phyloP scores from a whole-genome alignment of 2,888 invertebrate species.

The Cantharis rufa region DNA sequence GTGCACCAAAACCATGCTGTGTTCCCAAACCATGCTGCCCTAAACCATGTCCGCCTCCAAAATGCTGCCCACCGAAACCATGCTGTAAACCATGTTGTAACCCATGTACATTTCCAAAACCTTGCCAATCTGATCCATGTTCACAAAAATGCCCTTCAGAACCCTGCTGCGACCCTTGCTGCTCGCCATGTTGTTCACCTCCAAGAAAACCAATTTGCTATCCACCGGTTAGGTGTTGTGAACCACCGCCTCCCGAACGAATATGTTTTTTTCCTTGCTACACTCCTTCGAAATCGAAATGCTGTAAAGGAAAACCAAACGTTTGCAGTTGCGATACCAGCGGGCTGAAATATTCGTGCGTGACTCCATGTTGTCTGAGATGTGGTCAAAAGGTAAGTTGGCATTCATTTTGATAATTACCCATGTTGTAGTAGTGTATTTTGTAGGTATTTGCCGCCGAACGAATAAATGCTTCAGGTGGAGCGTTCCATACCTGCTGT shows the following conservation, averaged over 20 bases:
- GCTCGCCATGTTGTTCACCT: constrained; percentile 7
- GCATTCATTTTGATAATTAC: not conserved
- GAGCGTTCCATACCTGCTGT: constrained; percentile 58
- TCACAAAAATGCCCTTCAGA: not conserved
- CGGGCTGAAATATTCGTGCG: constrained; percentile 24
- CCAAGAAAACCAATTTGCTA: constrained; percentile 30
- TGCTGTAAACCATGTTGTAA: constrained; percentile 21
- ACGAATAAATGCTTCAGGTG: constrained; percentile 53
- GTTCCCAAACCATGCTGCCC: not conserved
- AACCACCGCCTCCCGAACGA: constrained; percentile 38
- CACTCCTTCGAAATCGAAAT: constrained; percentile 33
- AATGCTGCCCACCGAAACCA: constrained; percentile 22
- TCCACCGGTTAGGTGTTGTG: constrained; percentile 47
- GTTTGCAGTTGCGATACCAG: constrained; percentile 38
- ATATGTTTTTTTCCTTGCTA: constrained; percentile 38
- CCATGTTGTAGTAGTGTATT: not conserved
- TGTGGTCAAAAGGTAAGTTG: constrained; percentile 51
- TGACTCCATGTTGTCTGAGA: constrained; percentile 48
- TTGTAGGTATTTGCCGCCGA: constrained; percentile 52
- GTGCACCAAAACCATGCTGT: constrained; percentile 3
- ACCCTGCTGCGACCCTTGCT: constrained; percentile 11
- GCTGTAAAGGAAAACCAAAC: constrained; percentile 33
- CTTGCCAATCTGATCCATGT: not conserved
- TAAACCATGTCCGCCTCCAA: not conserved
- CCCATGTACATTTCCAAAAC: not conserved